Percentiles rank a stretch among this genome's conserved stretches.
phyloP scores from a whole-genome alignment of 2,888 invertebrate genomes.

The Patella depressa region DNA sequence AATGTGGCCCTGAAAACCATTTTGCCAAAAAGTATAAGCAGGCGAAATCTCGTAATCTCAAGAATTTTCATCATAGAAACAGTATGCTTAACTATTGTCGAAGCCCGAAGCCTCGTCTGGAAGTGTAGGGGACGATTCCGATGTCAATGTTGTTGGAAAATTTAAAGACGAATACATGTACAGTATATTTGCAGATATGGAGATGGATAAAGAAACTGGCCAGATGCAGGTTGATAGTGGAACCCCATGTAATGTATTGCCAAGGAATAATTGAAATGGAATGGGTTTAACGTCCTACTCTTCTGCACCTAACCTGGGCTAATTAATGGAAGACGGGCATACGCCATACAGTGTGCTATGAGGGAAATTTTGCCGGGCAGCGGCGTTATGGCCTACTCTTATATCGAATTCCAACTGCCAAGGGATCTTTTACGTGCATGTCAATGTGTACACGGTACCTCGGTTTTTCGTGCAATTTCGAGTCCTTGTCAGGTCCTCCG shows the following conservation, averaged over 20 bases:
- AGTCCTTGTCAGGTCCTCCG: too few species aligned
- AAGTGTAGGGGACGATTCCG: background rate
- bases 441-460: too few species aligned
- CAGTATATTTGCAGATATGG: background rate
- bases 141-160: background rate
- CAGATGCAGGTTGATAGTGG: background rate
- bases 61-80: background rate
- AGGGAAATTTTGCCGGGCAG: too few species aligned
- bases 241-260: background rate
- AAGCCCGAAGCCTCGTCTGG: background rate
- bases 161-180: background rate
- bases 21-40: background rate
- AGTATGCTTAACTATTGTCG: background rate
- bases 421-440: too few species aligned
- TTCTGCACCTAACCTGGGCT: too few species aligned
- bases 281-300: too few species aligned
- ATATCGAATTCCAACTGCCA: too few species aligned
- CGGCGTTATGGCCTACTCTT: too few species aligned
- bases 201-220: background rate
- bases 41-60: background rate
- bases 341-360: too few species aligned
- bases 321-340: too few species aligned
- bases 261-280: background rate
- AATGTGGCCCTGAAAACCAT: constrained; percentile 39
- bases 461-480: too few species aligned